Conservation (phyloP, 2,113 vertebrate genomes). For the Engystomops pustulosus region DNA sequence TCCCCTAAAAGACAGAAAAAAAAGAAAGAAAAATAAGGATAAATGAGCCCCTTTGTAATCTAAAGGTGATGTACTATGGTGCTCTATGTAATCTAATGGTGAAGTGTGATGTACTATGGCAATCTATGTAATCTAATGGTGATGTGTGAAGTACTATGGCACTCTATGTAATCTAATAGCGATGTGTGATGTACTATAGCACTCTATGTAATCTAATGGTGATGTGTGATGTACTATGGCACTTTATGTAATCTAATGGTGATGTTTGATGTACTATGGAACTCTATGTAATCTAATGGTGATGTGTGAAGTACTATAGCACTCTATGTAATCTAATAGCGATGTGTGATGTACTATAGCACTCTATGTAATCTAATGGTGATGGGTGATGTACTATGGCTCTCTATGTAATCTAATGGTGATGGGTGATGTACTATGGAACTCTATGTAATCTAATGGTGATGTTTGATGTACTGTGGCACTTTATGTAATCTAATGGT, state of each 20-base stretch:
- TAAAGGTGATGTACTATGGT: not conserved
- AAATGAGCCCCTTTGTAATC: not conserved
- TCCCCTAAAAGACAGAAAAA: too few relatives aligned
- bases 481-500: not conserved
- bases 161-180: too few relatives aligned
- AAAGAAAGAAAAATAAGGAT: too few relatives aligned
- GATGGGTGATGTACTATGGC: not conserved
- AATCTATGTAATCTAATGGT: too few relatives aligned
- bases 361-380: not conserved
- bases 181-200: not conserved
- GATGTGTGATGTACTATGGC: not conserved
- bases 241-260: not conserved
- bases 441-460: not conserved
- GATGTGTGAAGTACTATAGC: not conserved
- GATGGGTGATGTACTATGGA: not conserved
- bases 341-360: not conserved
- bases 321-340: not conserved
- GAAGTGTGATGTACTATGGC: too few relatives aligned
- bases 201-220: not conserved
- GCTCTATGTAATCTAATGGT: not conserved
- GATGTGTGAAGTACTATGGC: too few relatives aligned
- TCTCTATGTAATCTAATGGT: not conserved
- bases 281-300: not conserved
- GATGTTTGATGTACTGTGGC: not conserved
- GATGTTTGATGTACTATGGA: not conserved